These are phyloP conservation scores for Lasioglossum malachurum DNA, from an alignment of 2,888 invertebrate genomes.

Conservation along the genomic window DNA sequence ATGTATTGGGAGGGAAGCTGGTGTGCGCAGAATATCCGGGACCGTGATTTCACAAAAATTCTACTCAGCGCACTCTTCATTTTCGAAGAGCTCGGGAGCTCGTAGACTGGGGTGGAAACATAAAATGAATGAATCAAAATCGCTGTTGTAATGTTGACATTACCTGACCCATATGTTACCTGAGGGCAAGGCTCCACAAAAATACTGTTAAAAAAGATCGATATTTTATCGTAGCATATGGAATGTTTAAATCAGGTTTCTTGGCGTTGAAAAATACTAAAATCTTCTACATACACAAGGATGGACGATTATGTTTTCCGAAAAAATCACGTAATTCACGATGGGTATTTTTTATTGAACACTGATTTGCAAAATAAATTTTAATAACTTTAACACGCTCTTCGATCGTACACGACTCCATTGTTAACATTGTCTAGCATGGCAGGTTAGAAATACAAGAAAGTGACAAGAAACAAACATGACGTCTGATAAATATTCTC, in stretches of 20 bases:
- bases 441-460: too few relatives aligned
- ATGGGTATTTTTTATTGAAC: too few relatives aligned
- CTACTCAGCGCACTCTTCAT: not conserved
- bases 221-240: not conserved
- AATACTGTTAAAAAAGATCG: not conserved
- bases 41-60: not conserved
- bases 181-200: not conserved
- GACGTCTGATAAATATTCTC: too few relatives aligned
- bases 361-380: too few relatives aligned
- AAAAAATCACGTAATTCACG: too few relatives aligned
- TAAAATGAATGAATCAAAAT: not conserved
- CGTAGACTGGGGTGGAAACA: not conserved
- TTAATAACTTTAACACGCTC: too few relatives aligned
- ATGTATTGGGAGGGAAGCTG: not conserved
- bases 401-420: too few relatives aligned
- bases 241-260: not conserved
- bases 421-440: too few relatives aligned
- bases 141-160: not conserved
- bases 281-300: too few relatives aligned
- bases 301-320: too few relatives aligned
- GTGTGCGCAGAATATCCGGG: not conserved
- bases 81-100: not conserved
- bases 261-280: too few relatives aligned
- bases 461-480: too few relatives aligned
- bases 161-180: not conserved